Evolutionary conservation across 1,140 invertebrate genomes (phyloP), one percentile per base, ranked within the genome.

Genomic region (Drosophila ercepeae): DNA sequence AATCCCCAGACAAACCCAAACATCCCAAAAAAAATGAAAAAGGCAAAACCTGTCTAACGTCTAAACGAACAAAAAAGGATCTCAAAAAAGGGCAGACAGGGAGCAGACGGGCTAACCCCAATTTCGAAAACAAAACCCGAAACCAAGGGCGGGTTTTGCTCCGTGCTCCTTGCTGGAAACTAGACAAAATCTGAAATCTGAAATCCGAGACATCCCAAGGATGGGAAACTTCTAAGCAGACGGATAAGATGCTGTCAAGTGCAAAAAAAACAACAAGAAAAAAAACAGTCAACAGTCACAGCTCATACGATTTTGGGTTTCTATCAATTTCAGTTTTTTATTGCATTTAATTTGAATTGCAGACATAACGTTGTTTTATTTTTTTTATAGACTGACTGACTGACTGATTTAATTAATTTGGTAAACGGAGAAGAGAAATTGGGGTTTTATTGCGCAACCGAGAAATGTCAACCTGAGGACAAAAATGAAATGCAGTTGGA

Each of bases 261-360:
- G 76, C 70, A 21, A 29, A 23, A n/a, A 46, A 34, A 34, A 13
- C 39, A 41, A 8, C 32, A 29, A 4, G 50, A 6, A 23, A 52
- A 5, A 42, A 25, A 6, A 9, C 29, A 50, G 11, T 72, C 21
- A 21, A 21, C n/a, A n/a, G n/a, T n/a, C n/a, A n/a, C n/a, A n/a
- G 14, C 23, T 64, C 4, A 11, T 21, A 18, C 29, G 48, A 49
- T 29, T 45, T 61, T 46, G 23, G 36, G 18, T 29, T 23, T 65
- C 50, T 53, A 82, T 82, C 77, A 83, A 84, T 75, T 86, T 59
- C 39, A 39, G 58, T 72, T 78, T 72, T 78, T 72, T 73, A 84
- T 84, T 84, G 79, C 81, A 72, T 50, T 84, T 67, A 73, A 84
- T 79, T 86, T 60, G 46, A 76, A 48, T 39, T 63, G 81, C 81